Evolutionary conservation across 2,888 invertebrate species (phyloP).

Genomic region (Macrophya annulata): DNA sequence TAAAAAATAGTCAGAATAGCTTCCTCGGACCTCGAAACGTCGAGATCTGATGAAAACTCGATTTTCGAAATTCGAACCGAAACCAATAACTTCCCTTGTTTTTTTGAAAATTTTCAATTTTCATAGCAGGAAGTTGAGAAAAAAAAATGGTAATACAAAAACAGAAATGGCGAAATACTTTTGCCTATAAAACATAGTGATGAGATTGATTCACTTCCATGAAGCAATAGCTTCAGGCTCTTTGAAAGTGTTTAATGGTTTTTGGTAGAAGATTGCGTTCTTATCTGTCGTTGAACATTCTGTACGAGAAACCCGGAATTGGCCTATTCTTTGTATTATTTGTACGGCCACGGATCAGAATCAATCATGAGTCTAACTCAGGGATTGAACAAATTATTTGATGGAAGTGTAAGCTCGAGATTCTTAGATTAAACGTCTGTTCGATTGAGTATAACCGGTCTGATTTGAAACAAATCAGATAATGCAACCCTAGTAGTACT

Average conservation of each 20-base stretch:
- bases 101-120: too few species aligned
- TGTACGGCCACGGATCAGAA: not conserved
- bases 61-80: too few species aligned
- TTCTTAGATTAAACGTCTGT: slow-evolving; percentile 5
- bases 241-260: slow-evolving; percentile 9
- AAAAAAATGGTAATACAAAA: not conserved
- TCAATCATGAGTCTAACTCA: not conserved
- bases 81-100: too few species aligned
- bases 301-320: not conserved
- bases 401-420: not conserved
- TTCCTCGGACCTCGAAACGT: too few species aligned
- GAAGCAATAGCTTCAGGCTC: not conserved
- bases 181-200: not conserved
- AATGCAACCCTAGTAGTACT: not conserved
- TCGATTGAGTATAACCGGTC: not conserved
- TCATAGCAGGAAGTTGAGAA: too few species aligned
- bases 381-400: slow-evolving; percentile 13
- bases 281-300: slow-evolving; percentile 13
- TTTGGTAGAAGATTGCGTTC: not conserved
- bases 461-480: not conserved
- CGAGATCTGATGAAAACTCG: too few species aligned
- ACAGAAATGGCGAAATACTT: not conserved
- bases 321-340: slow-evolving; percentile 21
- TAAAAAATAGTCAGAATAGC: too few species aligned
- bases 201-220: not conserved